Percentiles rank a stretch among this genome's conserved stretches.
Conservation (phyloP, 2,113 vertebrate genomes). For the Lasiurus borealis region DNA sequence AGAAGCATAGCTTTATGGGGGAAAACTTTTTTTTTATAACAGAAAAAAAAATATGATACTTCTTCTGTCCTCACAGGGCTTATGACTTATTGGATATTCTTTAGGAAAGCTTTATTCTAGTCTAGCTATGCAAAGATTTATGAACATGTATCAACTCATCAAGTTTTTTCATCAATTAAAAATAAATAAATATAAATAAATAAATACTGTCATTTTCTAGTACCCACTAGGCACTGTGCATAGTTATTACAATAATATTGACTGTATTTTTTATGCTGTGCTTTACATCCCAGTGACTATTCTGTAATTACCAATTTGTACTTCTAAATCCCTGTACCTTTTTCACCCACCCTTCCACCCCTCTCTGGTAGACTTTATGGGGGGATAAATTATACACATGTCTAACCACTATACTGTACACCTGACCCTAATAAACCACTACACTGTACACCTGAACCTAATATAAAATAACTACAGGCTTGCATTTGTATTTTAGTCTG, state of each 20-base stretch:
- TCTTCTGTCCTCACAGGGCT: neutral
- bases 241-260: neutral
- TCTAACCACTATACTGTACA: neutral
- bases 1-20: neutral
- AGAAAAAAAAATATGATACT: neutral
- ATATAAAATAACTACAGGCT: neutral
- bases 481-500: neutral
- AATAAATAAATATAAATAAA: no score
- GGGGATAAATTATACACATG: neutral
- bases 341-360: neutral
- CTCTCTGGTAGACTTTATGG: neutral
- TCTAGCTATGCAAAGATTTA: neutral
- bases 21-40: neutral
- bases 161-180: neutral
- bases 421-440: neutral
- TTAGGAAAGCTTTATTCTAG: neutral
- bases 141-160: constrained; percentile 12
- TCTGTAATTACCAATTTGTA: neutral
- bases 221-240: neutral
- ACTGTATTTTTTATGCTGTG: neutral
- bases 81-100: neutral
- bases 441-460: neutral
- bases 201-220: neutral
- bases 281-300: neutral
- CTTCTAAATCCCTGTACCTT: neutral